Base-by-base conservation (phyloP, 2,888 invertebrate genomes). In the Ashinkailepas kermadecensis region DNA sequence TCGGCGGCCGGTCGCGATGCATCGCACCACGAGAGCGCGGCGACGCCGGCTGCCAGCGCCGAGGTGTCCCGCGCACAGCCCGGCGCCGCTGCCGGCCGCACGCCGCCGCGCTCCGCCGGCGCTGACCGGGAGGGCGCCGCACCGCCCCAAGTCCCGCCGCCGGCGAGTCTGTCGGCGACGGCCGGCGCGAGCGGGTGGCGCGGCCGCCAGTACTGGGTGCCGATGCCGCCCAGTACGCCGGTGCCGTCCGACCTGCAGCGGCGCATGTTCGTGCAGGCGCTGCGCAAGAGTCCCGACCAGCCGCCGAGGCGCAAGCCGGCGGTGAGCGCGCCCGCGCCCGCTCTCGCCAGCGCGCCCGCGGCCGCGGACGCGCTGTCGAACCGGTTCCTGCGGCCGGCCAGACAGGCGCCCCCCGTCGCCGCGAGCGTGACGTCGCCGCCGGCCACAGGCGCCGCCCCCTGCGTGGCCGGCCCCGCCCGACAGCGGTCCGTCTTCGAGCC, bases 131-230 rank as follows among this genome's bases (percentile, higher is more conserved):
- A 39, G 39, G 39, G 39, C 39, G 39, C 39, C 39, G 39, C 39
- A 39, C 39, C 39, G 39, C 39, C 39, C 39, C 2, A 39, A 39
- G 39, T 39, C 39, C 39, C 39, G 39, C 39, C 39, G 4, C 39
- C 39, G 39, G 4, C 39, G 39, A 39, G 39, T 39, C 39, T 1
- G 39, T 39, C 39, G 39, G 39, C 2, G 39, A 39, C 39, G 39
- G 39, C 39, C 39, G 39, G 39, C 39, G 39, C 39, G 39, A 39
- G 39, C 39, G 39, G 39, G 39, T 39, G 39, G 39, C 39, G 39
- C 39, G 74, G 74, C 11, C 74, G 74, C 54, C 56, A 21, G 54
- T 74, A 56, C 54, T 74, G 74, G 74, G 21, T 74, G 74, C 74
- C 74, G 21, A 54, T 74, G 74, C 54, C 39, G 21, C 21, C 54